Conservation (phyloP, 2,113 vertebrate species). For the Muntiacus reevesi region DNA sequence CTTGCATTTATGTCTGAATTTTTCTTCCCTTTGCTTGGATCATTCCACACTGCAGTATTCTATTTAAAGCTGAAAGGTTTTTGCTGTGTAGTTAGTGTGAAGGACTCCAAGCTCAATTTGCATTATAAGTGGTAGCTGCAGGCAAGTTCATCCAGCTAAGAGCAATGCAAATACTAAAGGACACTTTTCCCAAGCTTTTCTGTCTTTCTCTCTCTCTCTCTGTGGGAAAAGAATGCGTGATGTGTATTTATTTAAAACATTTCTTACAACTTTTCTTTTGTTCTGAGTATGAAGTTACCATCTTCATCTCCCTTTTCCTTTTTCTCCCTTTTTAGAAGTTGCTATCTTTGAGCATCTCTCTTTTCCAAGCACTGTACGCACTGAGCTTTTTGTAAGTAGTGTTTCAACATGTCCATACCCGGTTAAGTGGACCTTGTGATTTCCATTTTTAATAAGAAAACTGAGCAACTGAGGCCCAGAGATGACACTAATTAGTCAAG, state of each 20-base stretch:
- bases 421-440: neutral
- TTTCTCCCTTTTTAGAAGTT: neutral
- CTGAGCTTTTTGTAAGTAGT: neutral
- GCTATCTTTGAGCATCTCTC: neutral
- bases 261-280: neutral
- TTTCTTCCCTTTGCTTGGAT: conserved; percentile 37
- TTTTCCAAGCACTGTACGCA: neutral
- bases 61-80: conserved; percentile 72
- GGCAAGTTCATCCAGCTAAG: conserved; percentile 63
- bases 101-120: conserved; percentile 71
- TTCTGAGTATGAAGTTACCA: neutral
- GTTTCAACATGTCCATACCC: neutral
- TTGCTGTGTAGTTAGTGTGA: conserved; percentile 72
- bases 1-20: conserved; percentile 28
- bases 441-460: conserved; percentile 27
- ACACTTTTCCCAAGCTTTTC: neutral
- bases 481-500: neutral
- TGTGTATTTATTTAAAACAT: conserved; percentile 1
- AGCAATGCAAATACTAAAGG: conserved; percentile 53
- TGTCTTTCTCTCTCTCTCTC: too few species aligned
- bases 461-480: neutral
- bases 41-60: conserved; percentile 65
- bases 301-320: neutral
- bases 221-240: neutral
- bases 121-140: conserved; percentile 74